These are phyloP conservation scores for Tenthredo livida DNA, from an alignment of 2,888 invertebrate species.

Conservation along the genomic window DNA sequence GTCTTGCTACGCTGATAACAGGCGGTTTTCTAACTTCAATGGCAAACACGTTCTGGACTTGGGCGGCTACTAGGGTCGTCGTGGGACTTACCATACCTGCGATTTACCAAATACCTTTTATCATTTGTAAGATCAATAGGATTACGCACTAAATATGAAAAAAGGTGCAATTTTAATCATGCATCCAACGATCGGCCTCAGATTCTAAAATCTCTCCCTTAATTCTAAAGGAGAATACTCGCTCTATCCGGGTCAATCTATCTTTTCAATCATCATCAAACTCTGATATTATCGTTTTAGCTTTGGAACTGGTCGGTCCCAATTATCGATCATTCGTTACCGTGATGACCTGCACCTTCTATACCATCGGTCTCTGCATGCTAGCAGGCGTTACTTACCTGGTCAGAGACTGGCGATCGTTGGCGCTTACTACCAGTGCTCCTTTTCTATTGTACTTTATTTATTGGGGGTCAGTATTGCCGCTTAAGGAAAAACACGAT, in stretches of 20 bases:
- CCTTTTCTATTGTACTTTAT: constrained; percentile 92
- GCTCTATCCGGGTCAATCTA: too few relatives aligned
- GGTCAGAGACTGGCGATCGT: constrained; percentile 90
- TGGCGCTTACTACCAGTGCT: constrained; percentile 90
- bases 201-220: background rate
- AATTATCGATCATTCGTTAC: constrained; percentile 95
- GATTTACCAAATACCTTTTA: constrained; percentile 96
- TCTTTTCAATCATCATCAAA: background rate
- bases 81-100: constrained; percentile 96
- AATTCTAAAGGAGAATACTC: too few relatives aligned
- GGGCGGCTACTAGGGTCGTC: constrained; percentile 89
- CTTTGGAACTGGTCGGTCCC: constrained; percentile 94
- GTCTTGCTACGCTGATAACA: constrained; percentile 88
- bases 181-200: background rate
- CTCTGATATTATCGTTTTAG: constrained; percentile 80
- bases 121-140: constrained; percentile 88
- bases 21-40: constrained; percentile 91
- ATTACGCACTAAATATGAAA: background rate
- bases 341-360: constrained; percentile 94
- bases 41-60: constrained; percentile 89
- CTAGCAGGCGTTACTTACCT: constrained; percentile 92
- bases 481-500: background rate
- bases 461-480: constrained; percentile 85
- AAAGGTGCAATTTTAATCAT: background rate
- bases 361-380: constrained; percentile 91